Percentiles rank a stretch among this genome's conserved stretches.
These are phyloP conservation scores for Deilephila elpenor DNA, from an alignment of 2,888 invertebrate species.

Conservation along the genomic window DNA sequence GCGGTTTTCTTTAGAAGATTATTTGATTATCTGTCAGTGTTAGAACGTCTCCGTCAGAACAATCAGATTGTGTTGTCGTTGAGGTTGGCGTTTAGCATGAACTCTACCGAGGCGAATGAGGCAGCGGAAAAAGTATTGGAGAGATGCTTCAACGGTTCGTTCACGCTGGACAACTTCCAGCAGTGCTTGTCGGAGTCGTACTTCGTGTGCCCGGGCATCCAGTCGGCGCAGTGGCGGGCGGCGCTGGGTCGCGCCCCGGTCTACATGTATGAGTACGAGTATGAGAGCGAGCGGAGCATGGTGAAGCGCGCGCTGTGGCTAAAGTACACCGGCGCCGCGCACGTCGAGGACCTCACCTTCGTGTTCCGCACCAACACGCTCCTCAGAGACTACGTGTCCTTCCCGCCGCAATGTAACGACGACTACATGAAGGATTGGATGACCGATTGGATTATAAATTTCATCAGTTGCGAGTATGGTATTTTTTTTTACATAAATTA, in stretches of 20 bases:
- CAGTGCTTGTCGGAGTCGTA: slow-evolving; percentile 36
- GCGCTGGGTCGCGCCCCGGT: slow-evolving; percentile 53
- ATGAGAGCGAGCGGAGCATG: slow-evolving; percentile 66
- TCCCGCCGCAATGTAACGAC: slow-evolving; percentile 39
- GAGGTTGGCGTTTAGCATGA: slow-evolving; percentile 31
- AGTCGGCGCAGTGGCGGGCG: slow-evolving; percentile 37
- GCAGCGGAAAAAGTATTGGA: slow-evolving; percentile 31
- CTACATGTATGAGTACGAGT: slow-evolving; percentile 74
- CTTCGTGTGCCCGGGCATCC: slow-evolving; percentile 44
- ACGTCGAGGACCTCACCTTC: slow-evolving; percentile 75
- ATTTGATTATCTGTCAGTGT: slow-evolving; percentile 29
- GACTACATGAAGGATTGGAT: slow-evolving; percentile 45
- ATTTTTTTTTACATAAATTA: background rate
- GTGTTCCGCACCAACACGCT: slow-evolving; percentile 53
- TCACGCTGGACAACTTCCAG: slow-evolving; percentile 38
- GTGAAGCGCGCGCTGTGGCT: slow-evolving; percentile 54
- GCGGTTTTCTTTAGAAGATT: slow-evolving; percentile 35
- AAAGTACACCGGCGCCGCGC: slow-evolving; percentile 59
- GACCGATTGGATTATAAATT: slow-evolving; percentile 43
- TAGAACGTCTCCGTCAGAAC: slow-evolving; percentile 33
- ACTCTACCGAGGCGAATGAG: slow-evolving; percentile 13
- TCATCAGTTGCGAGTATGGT: slow-evolving; percentile 43
- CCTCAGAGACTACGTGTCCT: slow-evolving; percentile 34
- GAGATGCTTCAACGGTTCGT: slow-evolving; percentile 40
- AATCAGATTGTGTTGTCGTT: slow-evolving; percentile 36